Evolutionary conservation across 2,797 vertebrate genomes (phyloP), one percentile per base, ranked within the genome.

Genomic region (Sebastiscus tertius): DNA sequence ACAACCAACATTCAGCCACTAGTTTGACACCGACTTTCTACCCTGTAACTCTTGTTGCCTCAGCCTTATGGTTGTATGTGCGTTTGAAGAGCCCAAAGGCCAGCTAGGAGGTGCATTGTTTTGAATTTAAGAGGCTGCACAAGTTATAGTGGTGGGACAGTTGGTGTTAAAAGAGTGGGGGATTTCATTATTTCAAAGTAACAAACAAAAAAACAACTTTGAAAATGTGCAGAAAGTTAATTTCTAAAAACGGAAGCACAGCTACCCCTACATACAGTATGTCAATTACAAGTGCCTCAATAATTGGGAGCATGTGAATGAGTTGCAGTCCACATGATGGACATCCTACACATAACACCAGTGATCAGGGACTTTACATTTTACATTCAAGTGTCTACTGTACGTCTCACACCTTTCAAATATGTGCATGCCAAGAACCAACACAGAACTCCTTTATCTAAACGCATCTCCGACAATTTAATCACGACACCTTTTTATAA

Each of bases 261-360:
- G 89, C 73, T 62, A 42, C 64, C 80, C 82, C 72, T 49, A 59
- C 68, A 81, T 80, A 77, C 71, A 76, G 68, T 67, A 33, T 55
- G 72, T 77, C 34, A 78, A 75, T 83, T 74, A 78, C 55, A 94
- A 94, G 94, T 94, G 94, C 93, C 93, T 93, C 92, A 85, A 82
- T 55, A 83, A 86, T 87, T 92, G 91, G 89, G 91, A 90, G 90
- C 86, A 89, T 86, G 81, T 87, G 85, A 92, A 82, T 77, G 80
- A 90, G 67, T 87, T 68, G 67, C 75, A 75, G 87, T 86, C 70
- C 82, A 80, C 69, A 36, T 3, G 63, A 55, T 9, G 29, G 75
- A 76, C 79, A 13, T 73, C 66, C 8, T 71, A 82, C 84, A 61
- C 75, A 46, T 22, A 68, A 79, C 83, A 76, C 79, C 77, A 84